Base-by-base conservation (phyloP, 2,888 invertebrate genomes). In the Globia sparganii region DNA sequence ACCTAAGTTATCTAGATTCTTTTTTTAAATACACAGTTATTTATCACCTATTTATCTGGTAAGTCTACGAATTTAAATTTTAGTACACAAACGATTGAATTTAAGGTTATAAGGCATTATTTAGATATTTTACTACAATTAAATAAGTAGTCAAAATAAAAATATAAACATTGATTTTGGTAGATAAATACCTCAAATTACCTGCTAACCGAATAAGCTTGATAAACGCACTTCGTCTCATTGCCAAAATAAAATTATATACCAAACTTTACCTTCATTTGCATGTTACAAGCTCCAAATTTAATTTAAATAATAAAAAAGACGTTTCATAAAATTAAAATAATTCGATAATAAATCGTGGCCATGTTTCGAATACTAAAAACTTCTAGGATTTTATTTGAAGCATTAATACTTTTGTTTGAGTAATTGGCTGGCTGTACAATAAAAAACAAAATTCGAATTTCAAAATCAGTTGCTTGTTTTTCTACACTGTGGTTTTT, bases 211-310 rank as follows among this genome's bases (percentile, higher is more conserved):
- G 21, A 25, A 25, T 18, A 8, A 9, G 8, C 59, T 78, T 80
- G 67, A 74, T 78, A 78, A 25, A 61, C 8, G 25, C n/a, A 28
- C 21, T 46, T 25, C 13, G 28, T 64, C 28, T 58, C 43, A 68
- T 72, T 83, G 78, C 75, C 78, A 80, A 81, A 77, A 77, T 46
- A 78, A 75, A 77, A 75, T 28, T 65, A 18, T 68, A 37, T 37
- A 53, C 28, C 40, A 62, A 56, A 49, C 66, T 43, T 6, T 43
- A 74, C 66, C 68, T 62, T 74, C 6, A 79, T 85, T 83, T 76
- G 58, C 71, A 72, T 81, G n/a, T 53, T 72, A 65, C 73, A 72
- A 64, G 61, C 43, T 62, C 40, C 62, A 72, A 77, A 68, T 58
- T 21, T 37, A 37, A 72, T 76, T 62, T 34, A 68, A 75, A 72